Evolutionary conservation across 1,140 invertebrate species (phyloP).

Genomic region (roundworm (Caenorhabditis elegans)): DNA sequence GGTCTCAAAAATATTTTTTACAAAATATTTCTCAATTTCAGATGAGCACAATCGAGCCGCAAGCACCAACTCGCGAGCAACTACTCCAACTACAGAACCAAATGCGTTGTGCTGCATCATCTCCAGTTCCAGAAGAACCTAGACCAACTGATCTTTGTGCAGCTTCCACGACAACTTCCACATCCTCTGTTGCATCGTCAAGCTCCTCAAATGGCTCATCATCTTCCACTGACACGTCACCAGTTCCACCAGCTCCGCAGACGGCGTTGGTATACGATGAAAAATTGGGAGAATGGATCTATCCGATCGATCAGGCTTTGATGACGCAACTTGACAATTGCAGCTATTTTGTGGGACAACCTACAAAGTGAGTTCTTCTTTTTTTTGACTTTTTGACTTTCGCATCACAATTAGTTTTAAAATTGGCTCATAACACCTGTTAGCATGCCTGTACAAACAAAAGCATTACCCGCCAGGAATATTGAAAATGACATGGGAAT

Average conservation of each 20-base stretch:
- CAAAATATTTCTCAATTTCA: not conserved
- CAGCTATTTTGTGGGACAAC: constrained; percentile 39
- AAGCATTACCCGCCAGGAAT: not conserved
- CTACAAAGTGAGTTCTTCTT: constrained; percentile 14
- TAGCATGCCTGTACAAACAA: constrained; percentile 12
- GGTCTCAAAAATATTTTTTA: too few relatives aligned
- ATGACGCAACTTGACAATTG: constrained; percentile 23
- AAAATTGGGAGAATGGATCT: constrained; percentile 37
- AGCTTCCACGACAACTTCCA: not conserved
- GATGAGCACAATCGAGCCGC: constrained; percentile 35
- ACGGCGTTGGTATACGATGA: constrained; percentile 31
- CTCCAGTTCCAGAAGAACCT: constrained; percentile 37
- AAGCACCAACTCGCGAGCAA: not conserved
- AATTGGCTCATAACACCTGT: constrained; percentile 13
- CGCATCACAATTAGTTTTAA: not conserved
- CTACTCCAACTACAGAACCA: constrained; percentile 2
- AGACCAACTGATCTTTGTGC: not conserved
- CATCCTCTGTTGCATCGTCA: not conserved
- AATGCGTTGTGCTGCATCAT: constrained; percentile 5
- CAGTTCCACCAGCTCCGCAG: not conserved
- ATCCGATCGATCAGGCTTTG: constrained; percentile 30
- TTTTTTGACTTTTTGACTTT: not conserved
- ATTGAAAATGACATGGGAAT: not conserved
- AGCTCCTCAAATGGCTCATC: constrained; percentile 12
- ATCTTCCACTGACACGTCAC: constrained; percentile 4